These are phyloP conservation scores for Sylvia atricapilla DNA, from an alignment of 2,113 vertebrate species.

Conservation along the genomic window DNA sequence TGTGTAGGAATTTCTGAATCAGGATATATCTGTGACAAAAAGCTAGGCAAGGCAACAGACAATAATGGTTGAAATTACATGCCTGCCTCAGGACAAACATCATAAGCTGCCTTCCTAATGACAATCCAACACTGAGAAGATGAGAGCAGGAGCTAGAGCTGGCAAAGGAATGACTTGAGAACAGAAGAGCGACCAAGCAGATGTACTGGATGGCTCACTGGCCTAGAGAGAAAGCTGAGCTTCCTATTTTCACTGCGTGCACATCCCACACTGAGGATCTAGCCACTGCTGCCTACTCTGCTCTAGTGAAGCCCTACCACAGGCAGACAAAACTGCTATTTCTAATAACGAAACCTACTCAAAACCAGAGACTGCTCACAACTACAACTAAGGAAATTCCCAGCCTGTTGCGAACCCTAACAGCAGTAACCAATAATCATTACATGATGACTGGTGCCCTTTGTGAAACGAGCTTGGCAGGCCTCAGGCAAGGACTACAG, in stretches of 20 bases:
- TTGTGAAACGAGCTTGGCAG: background rate
- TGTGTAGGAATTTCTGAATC: background rate
- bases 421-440: background rate
- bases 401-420: background rate
- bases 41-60: background rate
- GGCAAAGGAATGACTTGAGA: background rate
- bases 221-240: background rate
- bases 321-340: background rate
- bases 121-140: background rate
- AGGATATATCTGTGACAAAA: background rate
- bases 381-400: background rate
- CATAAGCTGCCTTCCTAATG: background rate
- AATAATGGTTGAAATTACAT: background rate
- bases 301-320: background rate
- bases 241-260: background rate
- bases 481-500: constrained; percentile 26
- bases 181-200: background rate
- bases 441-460: background rate
- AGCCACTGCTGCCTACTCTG: background rate
- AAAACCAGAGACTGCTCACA: background rate
- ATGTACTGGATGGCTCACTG: background rate
- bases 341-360: background rate
- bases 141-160: background rate
- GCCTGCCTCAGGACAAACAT: background rate
- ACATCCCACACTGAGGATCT: background rate